phyloP scores from a whole-genome alignment of 2,888 invertebrate genomes.

The Amiota communis region DNA sequence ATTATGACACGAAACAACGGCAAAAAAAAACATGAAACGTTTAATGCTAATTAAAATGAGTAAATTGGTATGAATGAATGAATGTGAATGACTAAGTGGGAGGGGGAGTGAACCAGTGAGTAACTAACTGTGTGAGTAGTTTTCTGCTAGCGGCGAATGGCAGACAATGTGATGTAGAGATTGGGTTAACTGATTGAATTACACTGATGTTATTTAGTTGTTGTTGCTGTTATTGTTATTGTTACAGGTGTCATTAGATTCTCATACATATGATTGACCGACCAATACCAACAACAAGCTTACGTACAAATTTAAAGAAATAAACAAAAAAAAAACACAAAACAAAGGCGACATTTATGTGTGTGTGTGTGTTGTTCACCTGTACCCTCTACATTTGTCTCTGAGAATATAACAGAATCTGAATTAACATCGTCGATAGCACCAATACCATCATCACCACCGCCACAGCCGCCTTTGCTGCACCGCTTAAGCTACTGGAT shows the following conservation, averaged over 20 bases:
- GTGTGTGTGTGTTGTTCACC: neutral
- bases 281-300: neutral
- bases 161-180: neutral
- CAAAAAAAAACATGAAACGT: slow-evolving; percentile 8
- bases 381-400: too few relatives aligned
- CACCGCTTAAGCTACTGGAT: slow-evolving; percentile 15
- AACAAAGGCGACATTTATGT: slow-evolving; percentile 36
- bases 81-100: slow-evolving; percentile 13
- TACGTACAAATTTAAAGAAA: slow-evolving; percentile 10
- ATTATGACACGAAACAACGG: neutral
- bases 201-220: neutral
- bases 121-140: neutral
- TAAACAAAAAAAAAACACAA: slow-evolving; percentile 12
- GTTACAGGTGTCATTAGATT: slow-evolving; percentile 46
- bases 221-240: slow-evolving; percentile 5
- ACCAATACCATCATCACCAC: neutral
- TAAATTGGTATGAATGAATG: slow-evolving; percentile 18
- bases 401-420: neutral
- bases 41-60: neutral
- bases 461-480: neutral
- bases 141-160: neutral
- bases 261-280: slow-evolving; percentile 22
- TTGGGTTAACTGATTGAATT: too few relatives aligned
- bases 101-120: neutral
- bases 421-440: neutral